A percentile compares a stretch with the other conserved stretches of the same genome.
Conservation (phyloP, 2,888 invertebrate species). For the Uloborus plumipes region DNA sequence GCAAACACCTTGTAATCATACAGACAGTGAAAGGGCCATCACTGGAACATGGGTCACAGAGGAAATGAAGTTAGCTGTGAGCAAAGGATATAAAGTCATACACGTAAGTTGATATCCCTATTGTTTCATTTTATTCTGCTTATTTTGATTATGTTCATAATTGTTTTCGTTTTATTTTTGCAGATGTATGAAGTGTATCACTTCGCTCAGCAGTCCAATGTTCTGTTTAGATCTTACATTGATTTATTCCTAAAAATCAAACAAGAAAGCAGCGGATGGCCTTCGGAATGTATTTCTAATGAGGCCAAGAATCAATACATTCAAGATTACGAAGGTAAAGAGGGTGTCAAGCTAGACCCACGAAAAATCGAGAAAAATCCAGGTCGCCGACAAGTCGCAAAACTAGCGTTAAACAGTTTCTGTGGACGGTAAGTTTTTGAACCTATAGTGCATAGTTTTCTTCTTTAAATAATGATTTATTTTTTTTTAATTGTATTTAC, state of each 20-base stretch:
- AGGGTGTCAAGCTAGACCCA: background rate
- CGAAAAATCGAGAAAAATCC: background rate
- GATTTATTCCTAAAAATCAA: conserved; percentile 7
- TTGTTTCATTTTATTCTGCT: too few species aligned
- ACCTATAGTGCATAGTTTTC: too few species aligned
- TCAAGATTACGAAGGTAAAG: background rate
- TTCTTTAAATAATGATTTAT: background rate
- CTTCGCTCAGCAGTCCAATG: background rate
- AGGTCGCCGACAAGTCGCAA: background rate
- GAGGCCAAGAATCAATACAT: background rate
- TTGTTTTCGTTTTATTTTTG: background rate
- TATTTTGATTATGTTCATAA: too few species aligned
- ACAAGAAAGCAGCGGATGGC: background rate
- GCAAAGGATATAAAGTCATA: conserved; percentile 66
- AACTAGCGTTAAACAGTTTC: conserved; percentile 16
- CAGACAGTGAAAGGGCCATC: conserved; percentile 66
- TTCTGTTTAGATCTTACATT: background rate
- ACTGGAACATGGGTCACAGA: conserved; percentile 68
- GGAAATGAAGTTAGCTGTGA: conserved; percentile 67
- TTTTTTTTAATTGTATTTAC: background rate
- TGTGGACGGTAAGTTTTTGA: conserved; percentile 15
- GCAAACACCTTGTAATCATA: conserved; percentile 66
- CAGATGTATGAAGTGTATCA: conserved; percentile 2
- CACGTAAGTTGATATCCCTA: conserved; percentile 3
- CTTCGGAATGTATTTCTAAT: too few species aligned